These are phyloP conservation scores for Lathamus discolor DNA, from an alignment of 2,113 vertebrate species.

Conservation along the genomic window DNA sequence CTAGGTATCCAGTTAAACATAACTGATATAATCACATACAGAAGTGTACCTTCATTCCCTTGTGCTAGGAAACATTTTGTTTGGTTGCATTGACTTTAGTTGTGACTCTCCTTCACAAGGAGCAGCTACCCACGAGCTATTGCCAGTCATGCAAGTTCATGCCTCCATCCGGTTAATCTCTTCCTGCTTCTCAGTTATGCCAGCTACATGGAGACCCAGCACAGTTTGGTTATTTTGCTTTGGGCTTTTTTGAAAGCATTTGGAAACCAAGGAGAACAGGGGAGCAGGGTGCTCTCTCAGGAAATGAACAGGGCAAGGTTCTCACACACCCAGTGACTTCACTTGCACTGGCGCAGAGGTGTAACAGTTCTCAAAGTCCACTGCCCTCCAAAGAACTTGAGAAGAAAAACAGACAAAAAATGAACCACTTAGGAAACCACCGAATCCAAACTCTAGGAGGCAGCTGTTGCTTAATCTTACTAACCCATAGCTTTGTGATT, in stretches of 20 bases:
- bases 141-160: fast-evolving
- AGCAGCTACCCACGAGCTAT: background rate
- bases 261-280: background rate
- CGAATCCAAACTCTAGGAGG: background rate
- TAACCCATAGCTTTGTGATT: background rate
- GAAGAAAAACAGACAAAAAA: background rate
- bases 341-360: background rate
- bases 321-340: background rate
- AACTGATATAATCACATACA: background rate
- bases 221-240: fast-evolving
- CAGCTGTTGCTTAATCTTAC: background rate
- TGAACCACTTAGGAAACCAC: background rate
- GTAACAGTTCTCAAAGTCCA: background rate
- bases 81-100: background rate
- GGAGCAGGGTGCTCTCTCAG: background rate
- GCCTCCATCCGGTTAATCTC: background rate
- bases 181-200: background rate
- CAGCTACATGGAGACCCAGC: fast-evolving
- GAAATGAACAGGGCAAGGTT: background rate
- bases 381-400: background rate
- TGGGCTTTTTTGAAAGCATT: background rate
- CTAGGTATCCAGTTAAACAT: background rate
- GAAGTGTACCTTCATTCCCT: background rate
- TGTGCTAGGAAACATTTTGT: fast-evolving
- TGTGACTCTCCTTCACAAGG: background rate